Conservation (phyloP, 2,888 invertebrate genomes). For the Himalopsyche anomala region DNA sequence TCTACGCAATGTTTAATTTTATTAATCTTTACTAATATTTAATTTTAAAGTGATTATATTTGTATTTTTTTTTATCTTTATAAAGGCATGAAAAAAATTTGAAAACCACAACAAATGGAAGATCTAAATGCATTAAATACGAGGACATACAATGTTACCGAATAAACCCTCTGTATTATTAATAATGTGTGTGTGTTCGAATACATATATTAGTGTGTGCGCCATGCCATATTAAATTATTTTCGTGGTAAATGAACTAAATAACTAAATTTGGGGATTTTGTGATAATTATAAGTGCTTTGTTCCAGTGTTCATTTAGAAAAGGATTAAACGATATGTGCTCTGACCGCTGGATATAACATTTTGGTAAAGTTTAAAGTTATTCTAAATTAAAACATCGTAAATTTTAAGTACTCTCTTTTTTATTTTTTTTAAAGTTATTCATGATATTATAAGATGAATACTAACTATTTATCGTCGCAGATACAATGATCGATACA, state of each 20-base stretch:
- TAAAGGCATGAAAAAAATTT: background rate
- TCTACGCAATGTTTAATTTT: no score
- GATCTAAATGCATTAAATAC: conserved; percentile 32
- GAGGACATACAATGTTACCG: conserved; percentile 3
- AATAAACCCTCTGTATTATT: conserved; percentile 12
- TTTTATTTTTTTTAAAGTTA: no score
- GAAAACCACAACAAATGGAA: conserved; percentile 13
- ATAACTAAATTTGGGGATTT: conserved; percentile 50
- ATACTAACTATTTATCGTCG: no score
- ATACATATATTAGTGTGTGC: conserved; percentile 45
- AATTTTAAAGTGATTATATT: no score
- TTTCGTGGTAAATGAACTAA: conserved; percentile 53
- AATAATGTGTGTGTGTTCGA: conserved; percentile 43
- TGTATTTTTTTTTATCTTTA: no score
- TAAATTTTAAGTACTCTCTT: no score
- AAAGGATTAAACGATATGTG: background rate
- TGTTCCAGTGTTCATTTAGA: conserved; percentile 14
- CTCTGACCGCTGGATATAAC: background rate
- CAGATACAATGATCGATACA: no score
- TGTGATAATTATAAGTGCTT: conserved; percentile 36
- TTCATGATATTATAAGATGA: no score
- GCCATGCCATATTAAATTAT: conserved; percentile 55
- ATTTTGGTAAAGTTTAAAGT: background rate
- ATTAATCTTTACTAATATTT: no score
- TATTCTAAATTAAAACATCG: background rate